Evolutionary conservation across 2,797 vertebrate species (phyloP).

Genomic region (Peromyscus melanophrys): DNA sequence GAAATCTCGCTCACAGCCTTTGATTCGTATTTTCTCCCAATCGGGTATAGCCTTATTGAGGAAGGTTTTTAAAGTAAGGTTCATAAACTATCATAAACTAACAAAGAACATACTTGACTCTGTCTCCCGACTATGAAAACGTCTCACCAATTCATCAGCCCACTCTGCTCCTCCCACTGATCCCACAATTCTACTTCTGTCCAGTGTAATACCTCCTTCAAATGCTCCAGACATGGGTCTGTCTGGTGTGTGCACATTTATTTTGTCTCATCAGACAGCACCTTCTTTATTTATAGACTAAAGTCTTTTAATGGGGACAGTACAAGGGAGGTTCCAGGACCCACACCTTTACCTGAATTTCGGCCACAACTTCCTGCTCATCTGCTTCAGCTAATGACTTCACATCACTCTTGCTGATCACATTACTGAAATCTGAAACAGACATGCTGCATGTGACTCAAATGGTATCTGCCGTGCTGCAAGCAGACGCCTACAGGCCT

Average conservation of each 20-base stretch:
- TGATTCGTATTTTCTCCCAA: not conserved
- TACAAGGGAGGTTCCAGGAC: not conserved
- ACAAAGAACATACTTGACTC: not conserved
- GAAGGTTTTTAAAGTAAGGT: not conserved
- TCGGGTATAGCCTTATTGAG: not conserved
- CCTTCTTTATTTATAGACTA: conserved; percentile 29
- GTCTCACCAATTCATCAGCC: not conserved
- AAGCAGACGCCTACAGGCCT: conserved; percentile 32
- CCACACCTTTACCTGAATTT: conserved; percentile 94
- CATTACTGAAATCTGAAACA: conserved; percentile 97
- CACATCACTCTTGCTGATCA: conserved; percentile 98
- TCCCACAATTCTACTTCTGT: conserved; percentile 47
- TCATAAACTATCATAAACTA: not conserved
- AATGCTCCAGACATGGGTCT: conserved; percentile 33
- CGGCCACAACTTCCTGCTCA: conserved; percentile 98
- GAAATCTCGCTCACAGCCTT: not conserved
- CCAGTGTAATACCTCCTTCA: not conserved
- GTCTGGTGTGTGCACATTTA: not conserved
- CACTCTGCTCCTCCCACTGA: not conserved
- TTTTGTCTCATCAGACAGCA: not conserved
- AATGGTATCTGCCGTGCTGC: conserved; percentile 48
- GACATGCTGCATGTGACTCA: conserved; percentile 27
- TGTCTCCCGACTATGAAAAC: not conserved
- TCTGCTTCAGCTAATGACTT: conserved; percentile 97
- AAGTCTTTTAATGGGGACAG: conserved; percentile 3